These are phyloP conservation scores for Amia ocellicauda DNA, from an alignment of 2,113 vertebrate species.

Conservation along the genomic window DNA sequence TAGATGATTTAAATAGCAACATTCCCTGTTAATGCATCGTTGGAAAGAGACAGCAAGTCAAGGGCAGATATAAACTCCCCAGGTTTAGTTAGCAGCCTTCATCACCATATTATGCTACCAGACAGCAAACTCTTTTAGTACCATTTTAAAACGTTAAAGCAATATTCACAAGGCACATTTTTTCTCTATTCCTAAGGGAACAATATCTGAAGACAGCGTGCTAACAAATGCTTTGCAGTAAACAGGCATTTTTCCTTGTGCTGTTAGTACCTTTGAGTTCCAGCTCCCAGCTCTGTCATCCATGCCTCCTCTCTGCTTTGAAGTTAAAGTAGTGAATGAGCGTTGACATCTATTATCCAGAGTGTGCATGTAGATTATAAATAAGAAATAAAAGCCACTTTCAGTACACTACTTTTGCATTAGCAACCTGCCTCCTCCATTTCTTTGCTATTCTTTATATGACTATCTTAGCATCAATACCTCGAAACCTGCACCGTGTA, in stretches of 20 bases:
- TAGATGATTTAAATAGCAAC: too few species aligned
- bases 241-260: slow-evolving; percentile 73
- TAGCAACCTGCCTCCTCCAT: slow-evolving; percentile 60
- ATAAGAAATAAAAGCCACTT: slow-evolving; percentile 86
- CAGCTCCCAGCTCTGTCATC: slow-evolving; percentile 70
- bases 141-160: slow-evolving; percentile 80
- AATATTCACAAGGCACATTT: slow-evolving; percentile 62
- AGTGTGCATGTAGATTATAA: slow-evolving; percentile 77
- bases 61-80: slow-evolving; percentile 67
- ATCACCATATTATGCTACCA: slow-evolving; percentile 60
- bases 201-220: slow-evolving; percentile 70
- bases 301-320: slow-evolving; percentile 61
- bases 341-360: slow-evolving; percentile 73
- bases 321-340: slow-evolving; percentile 73
- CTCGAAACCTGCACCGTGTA: slow-evolving; percentile 45
- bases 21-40: not conserved
- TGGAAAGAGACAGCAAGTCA: slow-evolving; percentile 50
- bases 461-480: slow-evolving; percentile 48
- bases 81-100: slow-evolving; percentile 68
- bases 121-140: slow-evolving; percentile 76
- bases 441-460: slow-evolving; percentile 56
- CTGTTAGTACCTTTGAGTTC: slow-evolving; percentile 66
- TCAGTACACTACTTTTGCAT: slow-evolving; percentile 81
- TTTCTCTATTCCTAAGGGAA: slow-evolving; percentile 68
- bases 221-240: slow-evolving; percentile 76